Evolutionary conservation across 2,113 vertebrate genomes (phyloP).

Genomic region (Puffinus mauretanicus): DNA sequence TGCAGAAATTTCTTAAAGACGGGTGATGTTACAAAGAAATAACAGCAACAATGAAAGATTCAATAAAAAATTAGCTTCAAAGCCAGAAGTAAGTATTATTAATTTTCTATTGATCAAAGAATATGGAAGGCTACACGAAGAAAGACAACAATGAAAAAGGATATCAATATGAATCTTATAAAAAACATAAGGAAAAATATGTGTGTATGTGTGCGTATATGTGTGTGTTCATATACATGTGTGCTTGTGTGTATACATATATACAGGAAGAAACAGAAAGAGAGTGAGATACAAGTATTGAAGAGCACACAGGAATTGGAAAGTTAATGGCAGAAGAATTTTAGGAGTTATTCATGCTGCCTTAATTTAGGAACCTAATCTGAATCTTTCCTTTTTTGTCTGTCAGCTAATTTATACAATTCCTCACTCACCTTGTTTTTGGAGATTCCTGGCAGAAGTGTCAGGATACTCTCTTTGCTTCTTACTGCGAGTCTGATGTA

Average conservation of each 20-base stretch:
- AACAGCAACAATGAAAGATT: neutral
- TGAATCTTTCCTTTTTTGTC: neutral
- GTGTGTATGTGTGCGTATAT: fast-evolving
- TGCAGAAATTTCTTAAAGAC: neutral
- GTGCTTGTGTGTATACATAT: neutral
- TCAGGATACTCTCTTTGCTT: neutral
- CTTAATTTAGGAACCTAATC: neutral
- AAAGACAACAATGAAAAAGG: neutral
- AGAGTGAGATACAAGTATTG: neutral
- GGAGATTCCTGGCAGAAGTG: neutral
- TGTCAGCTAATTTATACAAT: neutral
- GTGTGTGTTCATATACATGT: neutral
- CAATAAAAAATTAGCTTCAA: neutral
- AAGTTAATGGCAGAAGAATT: neutral
- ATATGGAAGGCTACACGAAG: neutral
- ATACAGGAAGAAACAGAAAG: neutral
- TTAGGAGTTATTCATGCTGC: neutral
- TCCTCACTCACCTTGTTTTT: neutral
- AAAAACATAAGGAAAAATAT: neutral
- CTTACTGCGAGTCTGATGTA: neutral
- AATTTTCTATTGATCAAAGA: neutral
- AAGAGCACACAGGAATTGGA: neutral
- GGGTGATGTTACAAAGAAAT: neutral
- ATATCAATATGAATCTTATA: neutral
- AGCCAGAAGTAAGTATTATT: neutral